Percentiles rank a stretch among this genome's conserved stretches.
phyloP scores from a whole-genome alignment of 2,888 invertebrate species.

The Leptopterna dolabrata region DNA sequence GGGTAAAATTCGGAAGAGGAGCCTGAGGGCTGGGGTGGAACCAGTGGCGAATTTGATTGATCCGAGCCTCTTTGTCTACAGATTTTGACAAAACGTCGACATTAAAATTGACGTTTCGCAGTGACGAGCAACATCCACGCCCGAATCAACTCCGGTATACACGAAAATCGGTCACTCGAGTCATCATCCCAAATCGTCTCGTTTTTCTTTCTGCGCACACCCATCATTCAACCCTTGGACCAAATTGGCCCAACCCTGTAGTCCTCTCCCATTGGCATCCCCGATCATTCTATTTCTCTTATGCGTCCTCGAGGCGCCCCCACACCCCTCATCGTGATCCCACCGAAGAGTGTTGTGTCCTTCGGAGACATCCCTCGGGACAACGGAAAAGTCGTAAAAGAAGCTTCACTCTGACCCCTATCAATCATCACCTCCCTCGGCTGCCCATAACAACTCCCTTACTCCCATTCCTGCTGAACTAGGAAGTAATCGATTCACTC shows the following conservation, averaged over 20 bases:
- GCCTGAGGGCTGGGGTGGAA: no score
- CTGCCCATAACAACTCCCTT: neutral
- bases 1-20: no score
- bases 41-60: neutral
- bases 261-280: neutral
- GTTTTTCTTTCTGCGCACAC: neutral
- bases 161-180: neutral
- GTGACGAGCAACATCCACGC: neutral
- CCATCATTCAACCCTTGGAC: neutral
- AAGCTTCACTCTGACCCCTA: neutral
- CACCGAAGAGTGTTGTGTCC: neutral
- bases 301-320: neutral
- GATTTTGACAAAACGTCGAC: neutral
- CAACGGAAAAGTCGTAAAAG: neutral
- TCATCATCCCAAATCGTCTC: neutral
- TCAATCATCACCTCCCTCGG: neutral
- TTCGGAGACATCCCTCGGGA: neutral
- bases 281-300: neutral
- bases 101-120: neutral
- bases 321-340: neutral
- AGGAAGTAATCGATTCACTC: neutral
- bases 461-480: neutral
- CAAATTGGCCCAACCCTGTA: neutral
- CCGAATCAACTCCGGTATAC: neutral
- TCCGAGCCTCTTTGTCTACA: neutral